phyloP scores from a whole-genome alignment of 1,140 invertebrate species.

The Aphaenogaster ashmeadi region DNA sequence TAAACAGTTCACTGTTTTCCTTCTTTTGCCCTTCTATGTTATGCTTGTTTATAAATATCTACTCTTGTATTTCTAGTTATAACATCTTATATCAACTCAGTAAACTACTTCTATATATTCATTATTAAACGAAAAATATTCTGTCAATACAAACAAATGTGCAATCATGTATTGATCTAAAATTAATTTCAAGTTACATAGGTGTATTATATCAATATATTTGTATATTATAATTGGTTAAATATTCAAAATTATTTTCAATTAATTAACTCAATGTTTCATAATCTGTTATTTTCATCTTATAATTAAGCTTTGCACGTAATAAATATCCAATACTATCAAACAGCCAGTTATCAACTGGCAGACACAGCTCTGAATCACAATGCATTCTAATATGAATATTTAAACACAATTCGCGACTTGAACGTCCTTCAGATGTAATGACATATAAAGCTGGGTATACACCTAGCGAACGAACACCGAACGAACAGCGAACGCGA shows the following conservation, averaged over 20 bases:
- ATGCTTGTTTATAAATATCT: constrained; percentile 9
- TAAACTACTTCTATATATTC: neutral
- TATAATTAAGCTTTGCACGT: neutral
- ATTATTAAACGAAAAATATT: neutral
- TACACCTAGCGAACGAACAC: too few species aligned
- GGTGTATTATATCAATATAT: neutral
- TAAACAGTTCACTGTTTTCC: neutral
- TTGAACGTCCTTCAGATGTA: neutral
- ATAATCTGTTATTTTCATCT: neutral
- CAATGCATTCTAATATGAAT: neutral
- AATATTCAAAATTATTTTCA: constrained; percentile 12
- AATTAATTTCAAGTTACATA: neutral
- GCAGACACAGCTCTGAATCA: neutral
- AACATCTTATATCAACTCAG: neutral
- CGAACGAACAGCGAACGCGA: too few species aligned
- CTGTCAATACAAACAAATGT: neutral
- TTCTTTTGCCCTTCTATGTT: neutral
- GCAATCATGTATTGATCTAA: neutral
- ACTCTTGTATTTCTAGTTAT: neutral
- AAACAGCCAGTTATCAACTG: neutral
- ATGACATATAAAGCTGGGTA: neutral
- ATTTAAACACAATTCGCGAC: neutral
- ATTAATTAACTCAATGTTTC: constrained; percentile 1
- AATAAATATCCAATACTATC: neutral
- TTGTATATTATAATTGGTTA: neutral